Evolutionary conservation across 2,888 invertebrate genomes (phyloP).

Genomic region (Chymomyza amoena): DNA sequence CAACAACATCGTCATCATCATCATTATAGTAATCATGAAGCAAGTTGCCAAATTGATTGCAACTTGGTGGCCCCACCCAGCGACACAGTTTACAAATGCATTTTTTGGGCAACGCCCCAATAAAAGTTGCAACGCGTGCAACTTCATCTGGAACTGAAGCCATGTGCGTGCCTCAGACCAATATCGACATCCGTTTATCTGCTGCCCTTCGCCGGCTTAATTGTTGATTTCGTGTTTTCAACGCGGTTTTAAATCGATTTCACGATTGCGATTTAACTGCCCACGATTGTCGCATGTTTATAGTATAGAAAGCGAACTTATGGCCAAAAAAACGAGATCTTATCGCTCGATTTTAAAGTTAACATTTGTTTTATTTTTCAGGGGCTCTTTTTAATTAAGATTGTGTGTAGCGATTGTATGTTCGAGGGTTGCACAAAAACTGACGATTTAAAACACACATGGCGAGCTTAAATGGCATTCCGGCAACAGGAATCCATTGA

Average conservation of each 20-base stretch:
- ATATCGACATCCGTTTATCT: slow-evolving; percentile 31
- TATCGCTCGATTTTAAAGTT: slow-evolving; percentile 57
- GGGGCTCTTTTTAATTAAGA: slow-evolving; percentile 64
- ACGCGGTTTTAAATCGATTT: slow-evolving; percentile 60
- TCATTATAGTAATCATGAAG: neutral
- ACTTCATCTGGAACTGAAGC: slow-evolving; percentile 8
- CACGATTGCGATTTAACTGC: slow-evolving; percentile 47
- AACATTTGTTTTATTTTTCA: slow-evolving; percentile 61
- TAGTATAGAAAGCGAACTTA: neutral
- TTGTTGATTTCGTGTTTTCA: slow-evolving; percentile 63
- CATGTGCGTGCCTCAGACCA: slow-evolving; percentile 60
- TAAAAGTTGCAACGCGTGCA: neutral
- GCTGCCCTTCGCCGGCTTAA: slow-evolving; percentile 53
- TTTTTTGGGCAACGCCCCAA: slow-evolving; percentile 35
- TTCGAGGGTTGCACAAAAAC: neutral
- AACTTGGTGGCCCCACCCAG: slow-evolving; percentile 22
- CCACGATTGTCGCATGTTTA: slow-evolving; percentile 52
- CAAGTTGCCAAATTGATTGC: neutral
- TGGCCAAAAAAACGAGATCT: slow-evolving; percentile 20
- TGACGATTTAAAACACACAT: slow-evolving; percentile 11
- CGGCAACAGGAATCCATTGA: neutral
- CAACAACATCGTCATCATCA: neutral
- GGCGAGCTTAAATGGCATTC: slow-evolving; percentile 20
- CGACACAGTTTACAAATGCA: slow-evolving; percentile 42
- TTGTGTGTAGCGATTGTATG: slow-evolving; percentile 28